Evolutionary conservation across 2,888 invertebrate species (phyloP).

Genomic region (Eupithecia subfuscata): DNA sequence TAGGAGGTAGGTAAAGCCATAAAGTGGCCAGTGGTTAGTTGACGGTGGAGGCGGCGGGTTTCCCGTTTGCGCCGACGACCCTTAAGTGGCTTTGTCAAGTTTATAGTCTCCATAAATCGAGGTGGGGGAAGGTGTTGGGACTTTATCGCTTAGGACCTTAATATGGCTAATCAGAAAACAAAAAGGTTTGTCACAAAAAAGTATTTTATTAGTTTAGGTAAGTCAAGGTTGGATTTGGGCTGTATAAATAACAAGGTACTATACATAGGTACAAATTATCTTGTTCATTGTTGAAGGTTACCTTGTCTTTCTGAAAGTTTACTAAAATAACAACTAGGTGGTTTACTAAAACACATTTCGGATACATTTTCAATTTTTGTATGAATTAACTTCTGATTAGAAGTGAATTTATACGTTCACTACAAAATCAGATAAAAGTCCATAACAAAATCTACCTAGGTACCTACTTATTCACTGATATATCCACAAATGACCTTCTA

Average conservation of each 20-base stretch:
- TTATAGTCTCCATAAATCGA: constrained; percentile 57
- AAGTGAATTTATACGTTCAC: too few relatives aligned
- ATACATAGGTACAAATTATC: not conserved
- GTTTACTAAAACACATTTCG: not conserved
- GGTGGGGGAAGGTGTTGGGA: constrained; percentile 7
- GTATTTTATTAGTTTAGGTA: constrained; percentile 1
- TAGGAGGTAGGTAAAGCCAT: not conserved
- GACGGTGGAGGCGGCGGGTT: not conserved
- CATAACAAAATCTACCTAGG: not conserved
- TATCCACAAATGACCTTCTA: not conserved
- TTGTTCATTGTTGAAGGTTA: not conserved
- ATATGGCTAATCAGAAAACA: constrained; percentile 15
- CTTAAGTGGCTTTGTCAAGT: constrained; percentile 57
- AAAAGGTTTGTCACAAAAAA: not conserved
- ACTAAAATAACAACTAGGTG: not conserved
- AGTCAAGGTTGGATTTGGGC: not conserved
- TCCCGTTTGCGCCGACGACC: constrained; percentile 17
- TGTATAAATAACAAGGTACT: not conserved
- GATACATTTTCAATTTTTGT: not conserved
- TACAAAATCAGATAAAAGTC: too few relatives aligned
- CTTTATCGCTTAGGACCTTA: constrained; percentile 14
- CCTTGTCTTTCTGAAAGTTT: not conserved
- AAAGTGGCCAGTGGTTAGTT: not conserved
- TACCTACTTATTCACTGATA: not conserved
- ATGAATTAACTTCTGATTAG: not conserved